These are phyloP conservation scores for Ophioninae sp. DNA, from an alignment of 2,888 invertebrate genomes.

Conservation along the genomic window DNA sequence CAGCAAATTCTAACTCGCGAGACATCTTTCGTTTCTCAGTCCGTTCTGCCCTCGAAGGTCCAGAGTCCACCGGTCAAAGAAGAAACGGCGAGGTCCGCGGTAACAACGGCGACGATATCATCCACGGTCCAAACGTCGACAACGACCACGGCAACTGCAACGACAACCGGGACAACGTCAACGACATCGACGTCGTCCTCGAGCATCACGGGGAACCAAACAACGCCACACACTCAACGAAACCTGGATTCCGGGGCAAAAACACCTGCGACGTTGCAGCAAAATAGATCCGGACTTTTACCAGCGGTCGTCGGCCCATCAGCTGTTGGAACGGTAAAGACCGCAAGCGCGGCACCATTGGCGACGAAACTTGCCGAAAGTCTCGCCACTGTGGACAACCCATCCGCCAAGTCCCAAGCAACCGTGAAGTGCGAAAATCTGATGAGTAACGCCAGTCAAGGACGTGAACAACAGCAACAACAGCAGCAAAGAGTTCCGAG, in stretches of 20 bases:
- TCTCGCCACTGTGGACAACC: constrained; percentile 49
- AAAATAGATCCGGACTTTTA: constrained; percentile 6
- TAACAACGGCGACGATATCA: constrained; percentile 16
- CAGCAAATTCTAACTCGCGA: constrained; percentile 75
- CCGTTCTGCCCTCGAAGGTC: constrained; percentile 69
- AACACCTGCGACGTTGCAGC: constrained; percentile 30
- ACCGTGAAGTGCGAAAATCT: constrained; percentile 56
- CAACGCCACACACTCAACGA: constrained; percentile 47
- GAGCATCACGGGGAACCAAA: neutral
- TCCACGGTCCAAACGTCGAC: constrained; percentile 7
- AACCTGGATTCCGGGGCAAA: constrained; percentile 34
- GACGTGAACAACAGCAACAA: constrained; percentile 46
- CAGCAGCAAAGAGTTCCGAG: constrained; percentile 65
- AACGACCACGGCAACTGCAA: constrained; percentile 15
- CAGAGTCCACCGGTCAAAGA: constrained; percentile 74
- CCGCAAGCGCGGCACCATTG: constrained; percentile 49
- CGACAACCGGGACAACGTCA: constrained; percentile 6
- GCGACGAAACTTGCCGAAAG: constrained; percentile 59
- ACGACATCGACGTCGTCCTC: constrained; percentile 26
- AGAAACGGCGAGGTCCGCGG: constrained; percentile 71
- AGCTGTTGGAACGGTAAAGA: constrained; percentile 7
- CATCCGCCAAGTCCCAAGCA: constrained; percentile 41
- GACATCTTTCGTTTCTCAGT: constrained; percentile 78
- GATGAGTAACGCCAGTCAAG: constrained; percentile 32
- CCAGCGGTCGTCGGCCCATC: constrained; percentile 27